Percentiles rank a stretch among this genome's conserved stretches.
Conservation (phyloP, 2,113 vertebrate species). For the Arvicanthis niloticus region DNA sequence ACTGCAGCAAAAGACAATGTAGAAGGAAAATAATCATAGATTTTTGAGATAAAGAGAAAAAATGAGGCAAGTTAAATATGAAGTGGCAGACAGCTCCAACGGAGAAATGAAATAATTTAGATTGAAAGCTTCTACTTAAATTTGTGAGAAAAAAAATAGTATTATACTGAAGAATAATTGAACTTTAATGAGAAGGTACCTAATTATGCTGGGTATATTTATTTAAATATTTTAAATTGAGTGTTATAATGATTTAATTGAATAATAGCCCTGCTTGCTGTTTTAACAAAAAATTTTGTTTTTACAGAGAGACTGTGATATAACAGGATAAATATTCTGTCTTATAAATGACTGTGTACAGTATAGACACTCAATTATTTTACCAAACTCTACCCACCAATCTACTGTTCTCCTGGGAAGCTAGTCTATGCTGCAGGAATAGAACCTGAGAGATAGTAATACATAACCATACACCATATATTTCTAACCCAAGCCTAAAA, state of each 20-base stretch:
- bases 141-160: neutral
- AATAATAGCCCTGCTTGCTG: neutral
- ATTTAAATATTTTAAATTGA: conserved; percentile 65
- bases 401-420: neutral
- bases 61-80: conserved; percentile 40
- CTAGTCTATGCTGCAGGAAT: neutral
- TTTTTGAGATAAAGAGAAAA: neutral
- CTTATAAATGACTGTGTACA: neutral
- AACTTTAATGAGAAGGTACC: conserved; percentile 55
- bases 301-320: conserved; percentile 19
- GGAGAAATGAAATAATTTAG: conserved; percentile 5
- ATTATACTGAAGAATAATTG: conserved; percentile 51
- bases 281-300: conserved; percentile 39
- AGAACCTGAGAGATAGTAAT: neutral
- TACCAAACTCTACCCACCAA: neutral
- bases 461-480: neutral
- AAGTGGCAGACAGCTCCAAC: neutral
- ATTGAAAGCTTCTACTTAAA: conserved; percentile 43
- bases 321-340: neutral
- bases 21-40: conserved; percentile 13
- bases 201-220: conserved; percentile 39
- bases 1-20: conserved; percentile 31
- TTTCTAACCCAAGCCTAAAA: neutral
- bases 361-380: conserved; percentile 28
- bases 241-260: conserved; percentile 50